These are phyloP conservation scores for Cyrtonyx montezumae DNA, from an alignment of 2,113 vertebrate species.

Conservation along the genomic window DNA sequence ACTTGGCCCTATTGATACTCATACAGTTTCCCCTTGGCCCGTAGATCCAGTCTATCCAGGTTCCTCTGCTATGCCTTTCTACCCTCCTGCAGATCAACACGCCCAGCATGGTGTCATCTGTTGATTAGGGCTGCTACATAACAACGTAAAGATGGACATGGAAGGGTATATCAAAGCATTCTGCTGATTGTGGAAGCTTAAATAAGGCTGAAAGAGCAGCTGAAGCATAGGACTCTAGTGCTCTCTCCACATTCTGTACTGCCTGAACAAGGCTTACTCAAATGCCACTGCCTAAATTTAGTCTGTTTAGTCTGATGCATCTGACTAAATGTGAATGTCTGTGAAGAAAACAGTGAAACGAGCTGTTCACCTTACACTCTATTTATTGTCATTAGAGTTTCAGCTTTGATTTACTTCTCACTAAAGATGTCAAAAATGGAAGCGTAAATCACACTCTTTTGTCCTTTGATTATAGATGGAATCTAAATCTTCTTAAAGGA, in stretches of 20 bases:
- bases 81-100: too few relatives aligned
- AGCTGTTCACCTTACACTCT: not conserved
- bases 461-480: not conserved
- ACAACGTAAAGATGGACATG: fast-evolving
- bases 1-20: too few relatives aligned
- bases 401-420: not conserved
- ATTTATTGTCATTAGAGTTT: not conserved
- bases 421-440: not conserved
- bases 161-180: not conserved
- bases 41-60: too few relatives aligned
- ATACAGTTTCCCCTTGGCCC: too few relatives aligned
- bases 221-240: not conserved
- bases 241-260: not conserved
- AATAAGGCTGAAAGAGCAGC: not conserved
- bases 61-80: too few relatives aligned
- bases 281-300: not conserved
- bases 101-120: not conserved
- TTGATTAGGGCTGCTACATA: not conserved
- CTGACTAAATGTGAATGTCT: not conserved
- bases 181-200: not conserved
- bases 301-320: not conserved
- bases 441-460: not conserved
- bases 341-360: not conserved
- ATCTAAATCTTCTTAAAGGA: not conserved
- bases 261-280: not conserved